Evolutionary conservation across 2,797 vertebrate genomes (phyloP), one percentile per base, ranked within the genome.

Genomic region (Siniperca obscura): DNA sequence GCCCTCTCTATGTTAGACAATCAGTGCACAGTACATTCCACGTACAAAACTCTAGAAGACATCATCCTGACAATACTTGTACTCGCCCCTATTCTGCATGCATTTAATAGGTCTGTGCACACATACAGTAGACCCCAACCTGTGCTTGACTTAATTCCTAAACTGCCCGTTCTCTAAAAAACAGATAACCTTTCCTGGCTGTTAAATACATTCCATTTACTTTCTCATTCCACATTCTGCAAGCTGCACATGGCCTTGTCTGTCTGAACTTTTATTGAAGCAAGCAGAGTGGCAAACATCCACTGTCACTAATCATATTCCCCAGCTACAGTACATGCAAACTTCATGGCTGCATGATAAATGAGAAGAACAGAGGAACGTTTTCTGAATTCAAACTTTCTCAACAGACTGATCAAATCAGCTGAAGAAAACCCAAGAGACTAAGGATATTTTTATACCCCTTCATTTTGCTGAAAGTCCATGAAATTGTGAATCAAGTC

Each of bases 401-500:
- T 68, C 44, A 13, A 30, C 25, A 36, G 27, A 53, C 59, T 70
- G 12, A 82, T 76, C 42, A 69, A 60, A 78, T 27, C 11, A 56
- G 69, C 17, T 2, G 48, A 61, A 21, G 44, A 62, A 78, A 71
- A 56, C 57, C 61, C 27, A 55, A 40, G 53, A 61, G 73, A 48
- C 16, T 22, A 7, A 19, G 13, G n/a, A 27, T 68, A 6, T 69
- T 78, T 84, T 76, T 44, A 56, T 22, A 21, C 11, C 3, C 0
- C 5, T 25, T 75, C 27, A 21, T 55, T 60, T 70, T n/a, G 34
- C 61, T 64, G 65, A 70, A 64, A 19, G 25, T 16, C 30, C 5
- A 69, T 80, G 38, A 21, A 76, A 48, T 68, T 76, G 4, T 60
- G 27, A 89, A 74, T 27, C 2, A 17, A 78, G 64, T 70, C 57